Percentiles rank a stretch among this genome's conserved stretches.
Conservation (phyloP, 2,113 vertebrate genomes). For the Cololabis saira region DNA sequence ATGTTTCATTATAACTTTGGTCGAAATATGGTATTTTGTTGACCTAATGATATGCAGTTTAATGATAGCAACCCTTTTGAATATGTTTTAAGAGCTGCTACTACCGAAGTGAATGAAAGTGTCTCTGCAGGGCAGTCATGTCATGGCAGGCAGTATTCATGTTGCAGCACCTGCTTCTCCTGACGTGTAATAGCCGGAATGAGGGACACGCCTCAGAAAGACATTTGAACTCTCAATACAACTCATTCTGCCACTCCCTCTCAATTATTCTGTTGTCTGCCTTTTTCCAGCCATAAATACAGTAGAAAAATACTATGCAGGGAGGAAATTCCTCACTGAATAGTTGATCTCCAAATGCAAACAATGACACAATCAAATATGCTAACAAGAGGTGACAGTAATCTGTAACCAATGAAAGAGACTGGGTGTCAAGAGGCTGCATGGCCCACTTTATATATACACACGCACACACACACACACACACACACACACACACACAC, state of each 20-base stretch:
- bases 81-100: too few relatives aligned
- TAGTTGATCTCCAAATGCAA: not conserved
- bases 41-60: too few relatives aligned
- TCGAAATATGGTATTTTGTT: too few relatives aligned
- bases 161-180: not conserved
- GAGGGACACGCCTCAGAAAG: not conserved
- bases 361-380: not conserved
- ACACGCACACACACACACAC: too few relatives aligned
- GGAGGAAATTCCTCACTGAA: not conserved
- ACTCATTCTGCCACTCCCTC: not conserved
- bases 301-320: not conserved
- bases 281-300: not conserved
- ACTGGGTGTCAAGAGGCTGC: slow-evolving; percentile 43
- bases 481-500: too few relatives aligned
- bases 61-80: too few relatives aligned
- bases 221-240: not conserved
- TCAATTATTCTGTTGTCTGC: not conserved
- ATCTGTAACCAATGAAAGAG: slow-evolving; percentile 53
- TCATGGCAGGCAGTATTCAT: too few relatives aligned
- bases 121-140: too few relatives aligned
- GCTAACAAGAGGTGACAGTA: slow-evolving; percentile 53
- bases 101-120: too few relatives aligned
- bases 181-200: not conserved
- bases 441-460: slow-evolving; percentile 39
- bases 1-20: too few relatives aligned